A percentile compares a stretch with the other conserved stretches of the same genome.
Evolutionary conservation across 1,140 invertebrate species (phyloP).

Genomic region (Pogonomyrmex californicus): DNA sequence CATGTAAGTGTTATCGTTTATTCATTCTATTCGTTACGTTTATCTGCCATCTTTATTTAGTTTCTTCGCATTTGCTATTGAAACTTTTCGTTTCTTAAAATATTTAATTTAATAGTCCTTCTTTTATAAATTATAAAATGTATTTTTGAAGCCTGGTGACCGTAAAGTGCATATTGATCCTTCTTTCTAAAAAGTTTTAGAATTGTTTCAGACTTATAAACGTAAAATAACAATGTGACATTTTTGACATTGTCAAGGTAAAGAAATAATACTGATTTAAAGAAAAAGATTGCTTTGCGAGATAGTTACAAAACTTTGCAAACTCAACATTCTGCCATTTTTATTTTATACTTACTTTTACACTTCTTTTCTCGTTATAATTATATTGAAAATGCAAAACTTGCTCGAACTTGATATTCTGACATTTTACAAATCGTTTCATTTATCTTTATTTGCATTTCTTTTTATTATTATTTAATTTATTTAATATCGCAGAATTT

Average conservation of each 20-base stretch:
- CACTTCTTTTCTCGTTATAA: not conserved
- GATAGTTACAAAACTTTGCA: slow-evolving; percentile 6
- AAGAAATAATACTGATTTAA: not conserved
- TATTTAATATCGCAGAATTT: not conserved
- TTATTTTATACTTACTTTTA: slow-evolving; percentile 1
- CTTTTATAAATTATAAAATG: not conserved
- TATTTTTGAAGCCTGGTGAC: not conserved
- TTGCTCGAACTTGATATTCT: not conserved
- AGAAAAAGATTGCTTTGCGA: not conserved
- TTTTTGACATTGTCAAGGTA: not conserved
- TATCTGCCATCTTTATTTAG: slow-evolving; percentile 10
- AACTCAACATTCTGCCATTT: not conserved
- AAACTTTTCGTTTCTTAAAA: not conserved
- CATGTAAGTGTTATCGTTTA: not conserved
- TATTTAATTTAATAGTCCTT: not conserved
- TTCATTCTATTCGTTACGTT: not conserved
- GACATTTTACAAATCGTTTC: not conserved
- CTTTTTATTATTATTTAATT: slow-evolving; percentile 26
- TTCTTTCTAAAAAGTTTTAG: slow-evolving; percentile 5
- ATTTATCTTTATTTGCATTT: not conserved
- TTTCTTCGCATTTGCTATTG: slow-evolving; percentile 10
- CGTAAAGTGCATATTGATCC: slow-evolving; percentile 9
- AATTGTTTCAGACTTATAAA: slow-evolving; percentile 4
- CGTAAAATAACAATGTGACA: slow-evolving; percentile 25
- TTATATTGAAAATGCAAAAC: not conserved